A percentile compares a stretch with the other conserved stretches of the same genome.
Evolutionary conservation across 2,888 invertebrate species (phyloP).

Genomic region (Scaeva pyrastri): DNA sequence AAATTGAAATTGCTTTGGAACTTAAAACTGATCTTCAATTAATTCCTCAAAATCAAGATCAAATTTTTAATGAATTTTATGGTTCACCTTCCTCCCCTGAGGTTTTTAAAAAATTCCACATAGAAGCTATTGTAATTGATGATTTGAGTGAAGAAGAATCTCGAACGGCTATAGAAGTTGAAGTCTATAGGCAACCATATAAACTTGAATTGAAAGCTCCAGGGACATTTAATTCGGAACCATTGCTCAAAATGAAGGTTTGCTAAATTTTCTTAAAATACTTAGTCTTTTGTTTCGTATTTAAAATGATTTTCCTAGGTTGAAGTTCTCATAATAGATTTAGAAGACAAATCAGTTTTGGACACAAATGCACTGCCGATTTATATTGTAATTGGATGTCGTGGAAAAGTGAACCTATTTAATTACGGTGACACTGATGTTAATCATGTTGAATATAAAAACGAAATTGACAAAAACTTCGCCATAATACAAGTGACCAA

Average conservation of each 20-base stretch:
- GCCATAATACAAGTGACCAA: not conserved
- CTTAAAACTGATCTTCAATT: no score
- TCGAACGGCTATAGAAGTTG: constrained; percentile 79
- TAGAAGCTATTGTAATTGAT: constrained; percentile 94
- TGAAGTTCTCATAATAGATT: constrained; percentile 85
- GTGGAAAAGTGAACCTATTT: not conserved
- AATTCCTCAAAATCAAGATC: no score
- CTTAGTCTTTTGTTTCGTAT: no score
- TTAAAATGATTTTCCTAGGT: constrained; percentile 13
- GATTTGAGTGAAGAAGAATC: constrained; percentile 88
- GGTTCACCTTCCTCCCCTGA: not conserved
- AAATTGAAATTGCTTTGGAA: no score
- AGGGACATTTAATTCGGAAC: constrained; percentile 93
- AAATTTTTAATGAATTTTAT: no score
- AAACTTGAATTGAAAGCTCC: constrained; percentile 91
- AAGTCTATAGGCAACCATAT: constrained; percentile 89
- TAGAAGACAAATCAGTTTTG: constrained; percentile 87
- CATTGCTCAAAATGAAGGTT: not conserved
- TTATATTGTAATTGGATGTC: constrained; percentile 9
- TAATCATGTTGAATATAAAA: not conserved
- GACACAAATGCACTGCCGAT: constrained; percentile 86
- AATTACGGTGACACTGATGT: not conserved
- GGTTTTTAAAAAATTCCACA: constrained; percentile 82
- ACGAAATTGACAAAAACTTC: not conserved
- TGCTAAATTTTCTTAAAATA: no score